Conservation (phyloP, 1,140 invertebrate species). For the Acyrthosiphon pisum region DNA sequence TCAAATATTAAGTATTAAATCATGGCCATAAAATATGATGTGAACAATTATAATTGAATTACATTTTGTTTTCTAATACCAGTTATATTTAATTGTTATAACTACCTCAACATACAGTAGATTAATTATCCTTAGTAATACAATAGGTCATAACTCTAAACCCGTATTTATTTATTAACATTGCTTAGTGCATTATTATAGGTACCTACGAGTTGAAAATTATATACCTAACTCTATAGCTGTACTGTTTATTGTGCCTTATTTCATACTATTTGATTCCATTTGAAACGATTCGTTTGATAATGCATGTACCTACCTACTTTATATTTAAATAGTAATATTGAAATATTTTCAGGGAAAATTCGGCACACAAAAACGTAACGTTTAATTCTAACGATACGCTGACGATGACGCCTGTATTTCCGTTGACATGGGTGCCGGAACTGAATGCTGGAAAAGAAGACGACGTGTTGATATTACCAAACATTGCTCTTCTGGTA, state of each 20-base stretch:
- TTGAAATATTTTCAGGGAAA: conserved; percentile 69
- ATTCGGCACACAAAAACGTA: conserved; percentile 72
- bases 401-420: conserved; percentile 71
- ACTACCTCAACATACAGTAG: no score
- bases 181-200: no score
- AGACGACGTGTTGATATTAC: conserved; percentile 77
- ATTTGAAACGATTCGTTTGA: neutral
- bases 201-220: no score
- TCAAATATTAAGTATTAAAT: neutral
- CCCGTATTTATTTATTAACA: no score
- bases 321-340: neutral
- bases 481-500: conserved; percentile 90
- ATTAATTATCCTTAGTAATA: no score
- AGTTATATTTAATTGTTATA: no score
- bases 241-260: neutral
- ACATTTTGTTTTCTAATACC: neutral
- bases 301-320: neutral
- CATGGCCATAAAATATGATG: neutral
- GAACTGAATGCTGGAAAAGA: conserved; percentile 76
- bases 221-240: no score
- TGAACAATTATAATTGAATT: neutral
- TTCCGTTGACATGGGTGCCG: conserved; percentile 75
- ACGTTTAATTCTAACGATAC: conserved; percentile 80
- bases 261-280: neutral
- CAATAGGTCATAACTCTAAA: no score